phyloP scores from a whole-genome alignment of 2,113 vertebrate genomes.

The Catharus minimus region DNA sequence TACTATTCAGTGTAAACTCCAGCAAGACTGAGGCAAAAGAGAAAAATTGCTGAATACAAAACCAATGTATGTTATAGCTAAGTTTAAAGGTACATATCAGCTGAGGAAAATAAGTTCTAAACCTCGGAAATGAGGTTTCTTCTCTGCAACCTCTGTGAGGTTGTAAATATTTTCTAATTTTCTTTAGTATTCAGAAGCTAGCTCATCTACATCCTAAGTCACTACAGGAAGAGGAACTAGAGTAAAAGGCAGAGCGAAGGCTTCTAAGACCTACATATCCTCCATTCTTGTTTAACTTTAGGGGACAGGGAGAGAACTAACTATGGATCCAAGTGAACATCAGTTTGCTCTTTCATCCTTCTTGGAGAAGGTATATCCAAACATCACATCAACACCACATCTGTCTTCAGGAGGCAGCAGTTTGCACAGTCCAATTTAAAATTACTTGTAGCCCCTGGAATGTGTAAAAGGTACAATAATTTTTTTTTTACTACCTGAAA shows the following conservation, averaged over 20 bases:
- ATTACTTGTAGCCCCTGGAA: background rate
- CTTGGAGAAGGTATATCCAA: background rate
- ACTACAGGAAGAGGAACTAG: background rate
- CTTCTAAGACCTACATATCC: background rate
- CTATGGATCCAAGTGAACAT: background rate
- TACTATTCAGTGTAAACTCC: background rate
- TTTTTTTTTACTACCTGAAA: background rate
- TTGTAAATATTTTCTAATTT: background rate
- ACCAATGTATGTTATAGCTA: background rate
- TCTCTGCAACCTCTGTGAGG: accelerated
- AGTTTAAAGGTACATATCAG: background rate
- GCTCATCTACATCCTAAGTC: background rate
- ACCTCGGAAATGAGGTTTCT: background rate
- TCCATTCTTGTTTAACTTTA: background rate
- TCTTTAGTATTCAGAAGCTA: background rate
- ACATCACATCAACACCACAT: background rate
- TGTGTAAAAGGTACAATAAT: conserved; percentile 9
- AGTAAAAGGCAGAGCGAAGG: background rate
- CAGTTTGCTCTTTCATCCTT: background rate
- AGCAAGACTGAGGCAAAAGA: background rate
- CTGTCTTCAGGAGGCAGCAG: background rate
- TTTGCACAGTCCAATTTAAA: background rate
- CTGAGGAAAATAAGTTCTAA: background rate
- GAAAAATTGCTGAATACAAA: background rate
- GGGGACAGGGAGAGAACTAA: background rate